These are phyloP conservation scores for Xylophagus ater DNA, from an alignment of 2,888 invertebrate genomes.

Conservation along the genomic window DNA sequence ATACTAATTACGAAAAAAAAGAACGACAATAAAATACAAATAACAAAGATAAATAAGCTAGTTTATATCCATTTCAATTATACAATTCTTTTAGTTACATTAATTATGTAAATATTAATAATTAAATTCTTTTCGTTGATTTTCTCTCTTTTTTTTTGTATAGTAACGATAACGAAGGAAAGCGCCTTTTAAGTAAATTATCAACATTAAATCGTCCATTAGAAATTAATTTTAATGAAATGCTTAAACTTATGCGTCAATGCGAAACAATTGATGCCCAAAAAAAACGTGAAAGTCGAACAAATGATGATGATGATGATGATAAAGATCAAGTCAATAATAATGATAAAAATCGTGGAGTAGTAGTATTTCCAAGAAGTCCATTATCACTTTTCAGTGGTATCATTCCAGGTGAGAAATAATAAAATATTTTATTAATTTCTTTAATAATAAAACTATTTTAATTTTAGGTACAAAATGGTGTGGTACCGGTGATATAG, in stretches of 20 bases:
- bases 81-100: no score
- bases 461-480: slow-evolving; percentile 69
- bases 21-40: no score
- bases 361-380: slow-evolving; percentile 47
- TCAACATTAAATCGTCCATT: slow-evolving; percentile 51
- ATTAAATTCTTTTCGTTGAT: no score
- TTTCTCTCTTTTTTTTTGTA: no score
- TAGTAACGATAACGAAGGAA: slow-evolving; percentile 62
- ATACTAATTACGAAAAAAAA: no score
- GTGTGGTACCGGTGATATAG: slow-evolving; percentile 87
- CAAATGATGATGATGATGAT: background rate
- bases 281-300: slow-evolving; percentile 17
- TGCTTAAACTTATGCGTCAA: slow-evolving; percentile 68
- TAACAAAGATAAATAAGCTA: no score
- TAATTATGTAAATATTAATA: no score
- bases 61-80: no score
- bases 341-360: slow-evolving; percentile 24
- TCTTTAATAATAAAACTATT: background rate
- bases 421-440: background rate
- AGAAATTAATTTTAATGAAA: slow-evolving; percentile 57
- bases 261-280: slow-evolving; percentile 61
- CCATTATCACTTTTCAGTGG: slow-evolving; percentile 64
- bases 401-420: slow-evolving; percentile 61
- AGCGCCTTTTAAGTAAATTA: slow-evolving; percentile 51
- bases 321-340: slow-evolving; percentile 8